Conservation (phyloP, 30 jellyfish, hydroid and myxozoan genomes). For the Nemopilema nomurai region DNA sequence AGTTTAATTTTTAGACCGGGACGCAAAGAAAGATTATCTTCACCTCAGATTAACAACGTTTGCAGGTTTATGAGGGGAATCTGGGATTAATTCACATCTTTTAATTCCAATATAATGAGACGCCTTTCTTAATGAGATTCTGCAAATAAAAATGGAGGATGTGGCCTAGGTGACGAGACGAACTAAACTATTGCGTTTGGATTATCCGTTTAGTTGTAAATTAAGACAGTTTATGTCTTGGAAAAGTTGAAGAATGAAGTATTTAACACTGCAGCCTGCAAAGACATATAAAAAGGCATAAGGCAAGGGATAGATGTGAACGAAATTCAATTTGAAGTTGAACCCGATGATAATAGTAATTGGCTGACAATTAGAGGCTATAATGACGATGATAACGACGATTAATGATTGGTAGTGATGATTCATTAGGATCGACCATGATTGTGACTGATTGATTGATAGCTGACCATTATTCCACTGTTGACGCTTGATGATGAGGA, state of each 20-base stretch:
- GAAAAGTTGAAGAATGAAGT: neutral
- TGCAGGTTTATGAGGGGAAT: conserved; percentile 14
- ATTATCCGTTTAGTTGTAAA: conserved; percentile 33
- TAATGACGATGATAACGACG: neutral
- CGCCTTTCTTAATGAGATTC: conserved; percentile 59
- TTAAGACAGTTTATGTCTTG: conserved; percentile 7
- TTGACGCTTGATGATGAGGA: no score
- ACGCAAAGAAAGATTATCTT: neutral
- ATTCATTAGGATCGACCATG: no score
- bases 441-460: no score
- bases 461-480: no score
- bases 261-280: neutral
- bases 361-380: neutral
- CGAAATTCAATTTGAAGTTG: neutral
- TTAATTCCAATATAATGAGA: conserved; percentile 10
- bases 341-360: neutral
- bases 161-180: conserved; percentile 57
- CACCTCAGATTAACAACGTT: conserved; percentile 26
- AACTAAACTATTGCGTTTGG: conserved; percentile 18
- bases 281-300: neutral
- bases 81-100: neutral
- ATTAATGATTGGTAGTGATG: neutral
- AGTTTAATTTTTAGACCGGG: neutral
- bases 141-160: conserved; percentile 40
- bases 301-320: neutral